Evolutionary conservation across 2,113 vertebrate species (phyloP), one percentile per base, ranked within the genome.

Genomic region (Barbus barbus): DNA sequence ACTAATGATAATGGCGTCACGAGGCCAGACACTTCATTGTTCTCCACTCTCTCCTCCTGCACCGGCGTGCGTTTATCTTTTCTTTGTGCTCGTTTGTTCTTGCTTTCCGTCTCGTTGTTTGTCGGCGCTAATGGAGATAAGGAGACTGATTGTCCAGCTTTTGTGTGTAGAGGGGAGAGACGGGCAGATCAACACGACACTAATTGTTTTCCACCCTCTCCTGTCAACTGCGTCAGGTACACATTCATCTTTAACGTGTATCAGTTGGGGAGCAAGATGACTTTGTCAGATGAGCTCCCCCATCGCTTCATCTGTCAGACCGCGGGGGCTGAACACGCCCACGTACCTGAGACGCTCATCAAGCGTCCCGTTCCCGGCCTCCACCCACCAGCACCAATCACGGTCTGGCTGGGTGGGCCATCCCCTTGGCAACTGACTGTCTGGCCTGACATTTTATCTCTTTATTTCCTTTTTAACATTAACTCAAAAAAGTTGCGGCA

Each of bases 131-230:
- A 92, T 91, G 83, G 83, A 16, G 71, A 81, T 88, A 65, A 86
- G 84, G 84, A 88, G 86, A 85, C 81, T 38, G 89, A 90, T 88
- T 12, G 67, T 65, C 41, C 46, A 9, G 36, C 46, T 56, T 41
- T 60, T 26, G 38, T 20, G 41, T 18, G 53, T 73, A 28, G 53
- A 76, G 78, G 74, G 63, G 28, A n/a, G 83, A 38, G 28, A 65
- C 77, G 72, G 82, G 67, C 44, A 81, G 89, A 93, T 91, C 92
- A 92, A 91, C 91, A 90, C 88, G 90, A 85, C 92, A 87, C 92
- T 95, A 94, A 94, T 94, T 93, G 93, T 94, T 91, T 93, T 87
- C 91, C 90, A 89, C 84, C 87, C 89, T 86, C 86, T 86, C 88
- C 91, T 44, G 81, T 86, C 44, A 85, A 86, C 85, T 36, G 71